A percentile compares a stretch with the other conserved stretches of the same genome.
Evolutionary conservation across 2,797 vertebrate genomes (phyloP).

Genomic region (Anabacerthia variegaticeps): DNA sequence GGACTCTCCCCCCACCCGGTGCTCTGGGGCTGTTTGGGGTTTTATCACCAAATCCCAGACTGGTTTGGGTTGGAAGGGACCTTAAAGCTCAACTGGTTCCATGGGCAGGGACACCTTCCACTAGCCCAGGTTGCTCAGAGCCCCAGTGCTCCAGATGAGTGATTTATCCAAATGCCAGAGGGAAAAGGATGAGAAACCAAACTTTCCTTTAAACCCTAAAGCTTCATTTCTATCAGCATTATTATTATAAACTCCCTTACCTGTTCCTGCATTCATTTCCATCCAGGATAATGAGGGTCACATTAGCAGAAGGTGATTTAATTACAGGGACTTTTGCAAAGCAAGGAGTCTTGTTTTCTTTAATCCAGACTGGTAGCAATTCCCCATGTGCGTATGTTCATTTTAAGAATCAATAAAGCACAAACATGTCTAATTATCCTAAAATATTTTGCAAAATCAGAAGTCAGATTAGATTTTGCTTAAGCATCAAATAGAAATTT

Average conservation of each 20-base stretch:
- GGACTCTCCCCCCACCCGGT: neutral
- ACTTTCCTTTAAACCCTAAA: neutral
- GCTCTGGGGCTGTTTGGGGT: neutral
- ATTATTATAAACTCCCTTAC: neutral
- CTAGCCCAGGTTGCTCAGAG: neutral
- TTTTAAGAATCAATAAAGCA: slow-evolving; percentile 68
- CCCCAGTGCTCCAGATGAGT: neutral
- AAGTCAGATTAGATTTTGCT: slow-evolving; percentile 69
- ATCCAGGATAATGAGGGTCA: neutral
- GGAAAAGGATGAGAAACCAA: neutral
- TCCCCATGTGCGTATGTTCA: slow-evolving; percentile 50
- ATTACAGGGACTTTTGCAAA: slow-evolving; percentile 11
- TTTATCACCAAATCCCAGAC: neutral
- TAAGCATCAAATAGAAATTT: slow-evolving; percentile 63
- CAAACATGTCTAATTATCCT: slow-evolving; percentile 66
- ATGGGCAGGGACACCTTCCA: neutral
- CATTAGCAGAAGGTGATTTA: slow-evolving; percentile 30
- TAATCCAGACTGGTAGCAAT: slow-evolving; percentile 30
- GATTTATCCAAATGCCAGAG: neutral
- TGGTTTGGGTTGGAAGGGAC: neutral
- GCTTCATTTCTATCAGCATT: neutral
- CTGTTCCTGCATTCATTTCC: slow-evolving; percentile 8
- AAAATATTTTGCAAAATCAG: slow-evolving; percentile 63
- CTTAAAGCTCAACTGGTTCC: neutral
- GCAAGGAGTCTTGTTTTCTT: neutral